phyloP scores from a whole-genome alignment of 2,113 vertebrate species.

The Acrocephalus kingi region DNA sequence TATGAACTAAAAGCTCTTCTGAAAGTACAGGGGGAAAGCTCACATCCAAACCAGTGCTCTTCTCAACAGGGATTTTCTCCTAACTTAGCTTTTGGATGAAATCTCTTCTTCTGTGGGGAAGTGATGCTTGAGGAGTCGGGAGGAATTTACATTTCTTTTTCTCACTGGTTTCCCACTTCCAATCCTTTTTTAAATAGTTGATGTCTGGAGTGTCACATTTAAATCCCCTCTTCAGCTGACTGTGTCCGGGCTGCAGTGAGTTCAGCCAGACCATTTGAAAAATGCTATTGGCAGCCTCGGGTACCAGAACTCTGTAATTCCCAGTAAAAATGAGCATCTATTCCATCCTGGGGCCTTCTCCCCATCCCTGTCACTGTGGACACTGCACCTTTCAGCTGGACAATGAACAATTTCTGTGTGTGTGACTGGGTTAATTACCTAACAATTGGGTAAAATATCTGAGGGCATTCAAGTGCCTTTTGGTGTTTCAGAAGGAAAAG shows the following conservation, averaged over 20 bases:
- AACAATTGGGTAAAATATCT: not conserved
- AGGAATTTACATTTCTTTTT: not conserved
- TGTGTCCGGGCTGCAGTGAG: not conserved
- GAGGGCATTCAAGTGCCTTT: not conserved
- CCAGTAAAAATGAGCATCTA: not conserved
- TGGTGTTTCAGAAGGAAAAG: not conserved
- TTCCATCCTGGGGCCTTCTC: not conserved
- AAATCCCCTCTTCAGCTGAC: not conserved
- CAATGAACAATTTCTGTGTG: not conserved
- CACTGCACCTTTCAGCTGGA: not conserved
- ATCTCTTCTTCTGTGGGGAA: not conserved
- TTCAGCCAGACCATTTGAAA: not conserved
- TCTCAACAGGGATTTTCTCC: not conserved
- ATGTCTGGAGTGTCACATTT: conserved; percentile 23
- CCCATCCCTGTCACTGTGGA: not conserved
- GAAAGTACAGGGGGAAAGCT: not conserved
- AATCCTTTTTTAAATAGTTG: not conserved
- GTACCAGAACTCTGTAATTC: not conserved
- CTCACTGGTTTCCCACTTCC: conserved; percentile 11
- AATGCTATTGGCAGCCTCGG: fast-evolving
- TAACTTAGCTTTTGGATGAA: conserved; percentile 12
- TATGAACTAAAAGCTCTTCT: conserved; percentile 8
- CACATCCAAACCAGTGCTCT: not conserved
- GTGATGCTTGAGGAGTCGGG: not conserved
- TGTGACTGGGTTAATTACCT: not conserved